A percentile compares a stretch with the other conserved stretches of the same genome.
phyloP scores from a whole-genome alignment of 2,113 vertebrate genomes.

The Columba janthina region DNA sequence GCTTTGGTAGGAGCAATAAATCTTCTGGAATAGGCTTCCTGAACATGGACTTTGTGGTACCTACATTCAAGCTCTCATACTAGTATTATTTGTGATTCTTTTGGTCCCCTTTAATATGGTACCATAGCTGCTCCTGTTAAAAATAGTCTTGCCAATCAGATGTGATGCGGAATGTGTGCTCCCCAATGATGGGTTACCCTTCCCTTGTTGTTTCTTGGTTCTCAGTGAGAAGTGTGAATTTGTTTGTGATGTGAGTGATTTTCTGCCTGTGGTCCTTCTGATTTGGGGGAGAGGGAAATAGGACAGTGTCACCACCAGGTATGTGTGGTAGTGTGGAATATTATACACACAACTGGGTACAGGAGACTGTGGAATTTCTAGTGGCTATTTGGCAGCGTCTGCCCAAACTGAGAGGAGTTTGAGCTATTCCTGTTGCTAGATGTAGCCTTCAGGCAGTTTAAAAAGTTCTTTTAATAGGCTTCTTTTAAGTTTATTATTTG shows the following conservation, averaged over 20 bases:
- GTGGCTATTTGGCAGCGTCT: neutral
- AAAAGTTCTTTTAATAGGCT: neutral
- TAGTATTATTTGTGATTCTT: neutral
- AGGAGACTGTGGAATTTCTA: neutral
- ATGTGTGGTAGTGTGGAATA: neutral
- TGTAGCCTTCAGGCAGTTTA: neutral
- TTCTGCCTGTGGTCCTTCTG: neutral
- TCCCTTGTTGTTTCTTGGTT: neutral
- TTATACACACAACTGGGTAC: neutral
- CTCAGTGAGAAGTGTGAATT: neutral
- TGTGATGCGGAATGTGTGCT: neutral
- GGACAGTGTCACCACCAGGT: neutral
- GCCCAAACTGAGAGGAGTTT: neutral
- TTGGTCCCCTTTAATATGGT: neutral
- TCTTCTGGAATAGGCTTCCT: neutral
- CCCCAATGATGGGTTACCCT: neutral
- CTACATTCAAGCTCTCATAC: neutral
- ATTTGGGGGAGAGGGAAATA: neutral
- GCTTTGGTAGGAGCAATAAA: neutral
- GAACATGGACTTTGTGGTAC: rapidly evolving
- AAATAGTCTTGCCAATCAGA: neutral
- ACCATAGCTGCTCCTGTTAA: neutral
- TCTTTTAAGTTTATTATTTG: conserved; percentile 3
- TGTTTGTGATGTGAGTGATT: rapidly evolving
- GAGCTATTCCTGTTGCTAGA: neutral